phyloP scores from a whole-genome alignment of 2,888 invertebrate species.

The Thymelicus acteon region DNA sequence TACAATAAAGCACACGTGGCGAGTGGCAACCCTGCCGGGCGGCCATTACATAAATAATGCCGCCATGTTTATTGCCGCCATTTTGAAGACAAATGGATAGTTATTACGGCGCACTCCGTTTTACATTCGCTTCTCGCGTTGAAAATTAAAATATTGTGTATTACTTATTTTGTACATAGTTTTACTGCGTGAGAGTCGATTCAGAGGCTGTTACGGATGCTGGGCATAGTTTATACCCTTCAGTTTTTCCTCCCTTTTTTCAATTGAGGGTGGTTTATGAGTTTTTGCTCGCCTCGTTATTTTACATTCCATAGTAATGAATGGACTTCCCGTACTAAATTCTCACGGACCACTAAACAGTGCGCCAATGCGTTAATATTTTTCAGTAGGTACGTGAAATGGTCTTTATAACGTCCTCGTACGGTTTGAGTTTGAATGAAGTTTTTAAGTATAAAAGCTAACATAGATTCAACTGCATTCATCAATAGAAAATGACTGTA shows the following conservation, averaged over 20 bases:
- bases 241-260: slow-evolving; percentile 48
- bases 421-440: slow-evolving; percentile 27
- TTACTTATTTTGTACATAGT: slow-evolving; percentile 75
- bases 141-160: slow-evolving; percentile 84
- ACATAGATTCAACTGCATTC: slow-evolving; percentile 26
- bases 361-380: slow-evolving; percentile 41
- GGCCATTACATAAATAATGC: slow-evolving; percentile 84
- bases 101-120: slow-evolving; percentile 82
- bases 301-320: slow-evolving; percentile 53
- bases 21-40: slow-evolving; percentile 75
- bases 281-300: slow-evolving; percentile 52
- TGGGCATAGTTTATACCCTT: slow-evolving; percentile 57
- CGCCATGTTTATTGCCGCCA: slow-evolving; percentile 84
- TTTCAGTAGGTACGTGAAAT: slow-evolving; percentile 38
- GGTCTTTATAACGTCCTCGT: slow-evolving; percentile 28
- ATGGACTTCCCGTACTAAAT: slow-evolving; percentile 58
- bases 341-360: slow-evolving; percentile 61
- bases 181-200: slow-evolving; percentile 79
- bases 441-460: slow-evolving; percentile 4
- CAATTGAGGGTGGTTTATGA: slow-evolving; percentile 50
- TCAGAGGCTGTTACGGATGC: slow-evolving; percentile 58
- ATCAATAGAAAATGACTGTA: background rate
- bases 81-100: slow-evolving; percentile 85
- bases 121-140: slow-evolving; percentile 78
- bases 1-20: slow-evolving; percentile 79